These are phyloP conservation scores for Sceliomorpha sp. DNA, from an alignment of 2,888 invertebrate species.

Conservation along the genomic window DNA sequence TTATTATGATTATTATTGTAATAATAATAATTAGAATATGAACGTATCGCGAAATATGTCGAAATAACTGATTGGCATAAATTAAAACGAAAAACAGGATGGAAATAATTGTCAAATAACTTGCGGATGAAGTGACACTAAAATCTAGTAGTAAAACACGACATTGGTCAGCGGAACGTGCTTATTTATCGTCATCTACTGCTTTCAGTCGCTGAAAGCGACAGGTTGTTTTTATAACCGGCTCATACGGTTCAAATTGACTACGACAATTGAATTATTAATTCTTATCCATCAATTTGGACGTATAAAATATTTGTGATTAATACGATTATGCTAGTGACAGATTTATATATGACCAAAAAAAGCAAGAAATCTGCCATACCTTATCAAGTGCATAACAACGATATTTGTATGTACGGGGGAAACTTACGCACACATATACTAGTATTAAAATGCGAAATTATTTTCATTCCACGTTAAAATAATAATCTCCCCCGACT, in stretches of 20 bases:
- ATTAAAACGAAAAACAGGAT: conserved; percentile 18
- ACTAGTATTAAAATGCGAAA: too few relatives aligned
- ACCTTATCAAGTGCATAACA: too few relatives aligned
- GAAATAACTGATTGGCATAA: conserved; percentile 18
- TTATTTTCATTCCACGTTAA: too few relatives aligned
- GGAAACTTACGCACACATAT: too few relatives aligned
- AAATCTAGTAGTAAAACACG: conserved; percentile 32
- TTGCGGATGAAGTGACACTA: conserved; percentile 16
- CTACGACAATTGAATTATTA: conserved; percentile 28
- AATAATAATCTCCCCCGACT: too few relatives aligned
- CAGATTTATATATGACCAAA: too few relatives aligned
- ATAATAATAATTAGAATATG: conserved; percentile 7
- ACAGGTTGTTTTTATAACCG: conserved; percentile 29
- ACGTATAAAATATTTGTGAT: not conserved
- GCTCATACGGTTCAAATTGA: conserved; percentile 2
- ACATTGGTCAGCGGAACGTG: conserved; percentile 24
- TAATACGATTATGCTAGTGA: too few relatives aligned
- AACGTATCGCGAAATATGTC: conserved; percentile 5
- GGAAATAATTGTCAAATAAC: conserved; percentile 38
- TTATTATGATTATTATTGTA: too few relatives aligned
- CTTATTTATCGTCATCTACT: conserved; percentile 21
- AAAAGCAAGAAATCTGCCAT: too few relatives aligned
- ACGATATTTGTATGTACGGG: too few relatives aligned
- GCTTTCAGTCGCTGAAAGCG: conserved; percentile 20
- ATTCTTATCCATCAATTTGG: conserved; percentile 7